Base-by-base conservation (phyloP, 2,888 invertebrate genomes). In the Agrilus mali region DNA sequence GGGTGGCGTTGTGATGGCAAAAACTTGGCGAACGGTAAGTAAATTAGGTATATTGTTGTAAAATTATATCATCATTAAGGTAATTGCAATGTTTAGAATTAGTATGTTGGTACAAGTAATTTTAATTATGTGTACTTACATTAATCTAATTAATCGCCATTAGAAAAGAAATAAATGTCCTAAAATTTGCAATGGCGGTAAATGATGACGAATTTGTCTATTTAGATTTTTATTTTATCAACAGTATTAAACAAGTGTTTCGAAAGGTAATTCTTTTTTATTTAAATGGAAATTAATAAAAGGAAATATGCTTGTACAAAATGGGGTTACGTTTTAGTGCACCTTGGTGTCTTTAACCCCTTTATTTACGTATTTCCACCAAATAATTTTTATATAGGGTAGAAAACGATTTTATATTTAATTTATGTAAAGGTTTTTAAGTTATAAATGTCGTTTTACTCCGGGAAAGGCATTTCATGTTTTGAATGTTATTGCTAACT, bases 1-100 rank as follows among this genome's bases (percentile, higher is more conserved):
- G 78, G 77, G 78, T 78, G 78, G 78, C 78, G 77, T 77, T 79
- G 80, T 79, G 77, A 81, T 80, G 80, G 80, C 79, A 79, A 78
- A 79, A 77, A 68, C 76, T 77, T 78, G 76, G 75, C 77, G 74
- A 78, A 77, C 78, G 81, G 81, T 81, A 76, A 81, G 81, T 78
- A 49, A 73, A 72, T 71, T 70, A 68, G 48, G 27, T 27, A 4
- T 37, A 41, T 46, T 40, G 40, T 10, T 12, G 31, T 65, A 63
- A 58, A 63, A 64, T 62, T 63, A 60, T 64, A 60, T 64, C 63
- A 60, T 57, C 65, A 51, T 55, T 57, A 53, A 53, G 59, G 59
- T 60, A 65, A 61, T 55, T 36, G 12, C 15, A 20, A 13, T 36
- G 20, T 17, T 3, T 20, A 7, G 16, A 36, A 36, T 20, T 17